Evolutionary conservation across 2,797 vertebrate species (phyloP).

Genomic region (Pantherophis vulpinus): DNA sequence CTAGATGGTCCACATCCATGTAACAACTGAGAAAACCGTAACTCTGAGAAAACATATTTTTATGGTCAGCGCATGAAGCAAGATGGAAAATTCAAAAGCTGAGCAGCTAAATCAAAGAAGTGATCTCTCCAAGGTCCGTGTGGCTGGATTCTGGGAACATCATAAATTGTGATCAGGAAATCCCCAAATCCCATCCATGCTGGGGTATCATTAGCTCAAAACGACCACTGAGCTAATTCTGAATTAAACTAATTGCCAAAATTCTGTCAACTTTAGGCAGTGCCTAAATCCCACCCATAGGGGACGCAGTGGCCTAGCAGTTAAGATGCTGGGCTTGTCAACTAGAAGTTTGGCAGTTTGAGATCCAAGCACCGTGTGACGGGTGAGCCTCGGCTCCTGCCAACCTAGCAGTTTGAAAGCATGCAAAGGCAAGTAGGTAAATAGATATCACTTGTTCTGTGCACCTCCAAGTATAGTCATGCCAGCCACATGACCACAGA

Average conservation of each 20-base stretch:
- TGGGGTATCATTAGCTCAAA: background rate
- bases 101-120: background rate
- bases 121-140: background rate
- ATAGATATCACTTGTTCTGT: no score
- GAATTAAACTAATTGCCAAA: background rate
- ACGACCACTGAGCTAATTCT: background rate
- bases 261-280: background rate
- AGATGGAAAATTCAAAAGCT: background rate
- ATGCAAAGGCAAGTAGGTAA: no score
- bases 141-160: background rate
- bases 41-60: background rate
- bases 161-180: background rate
- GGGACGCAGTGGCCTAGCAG: no score
- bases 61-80: background rate
- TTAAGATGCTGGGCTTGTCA: no score
- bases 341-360: no score
- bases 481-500: no score
- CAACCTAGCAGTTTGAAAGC: no score
- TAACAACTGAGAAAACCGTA: background rate
- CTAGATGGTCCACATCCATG: background rate
- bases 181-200: background rate
- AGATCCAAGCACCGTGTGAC: no score
- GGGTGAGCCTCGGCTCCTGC: no score
- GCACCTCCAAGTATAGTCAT: no score
- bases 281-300: background rate